Conservation (phyloP, 2,113 vertebrate genomes). For the Plotosus lineatus region DNA sequence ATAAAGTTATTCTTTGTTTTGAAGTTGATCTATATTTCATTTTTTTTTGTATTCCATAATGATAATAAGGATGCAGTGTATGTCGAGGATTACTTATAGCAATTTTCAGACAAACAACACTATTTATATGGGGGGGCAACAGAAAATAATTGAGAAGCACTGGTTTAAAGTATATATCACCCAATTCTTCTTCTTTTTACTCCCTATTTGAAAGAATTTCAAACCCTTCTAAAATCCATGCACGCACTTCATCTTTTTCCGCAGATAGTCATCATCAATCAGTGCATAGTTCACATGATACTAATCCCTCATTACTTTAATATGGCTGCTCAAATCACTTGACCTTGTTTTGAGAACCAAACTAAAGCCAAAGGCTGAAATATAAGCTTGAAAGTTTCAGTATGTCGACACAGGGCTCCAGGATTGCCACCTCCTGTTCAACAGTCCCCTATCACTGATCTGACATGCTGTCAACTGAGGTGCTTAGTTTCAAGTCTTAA, state of each 20-base stretch:
- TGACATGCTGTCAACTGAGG: constrained; percentile 31
- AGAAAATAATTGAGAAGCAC: too few species aligned
- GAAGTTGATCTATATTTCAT: too few species aligned
- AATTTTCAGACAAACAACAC: too few species aligned
- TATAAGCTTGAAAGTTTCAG: constrained; percentile 12
- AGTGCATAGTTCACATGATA: not conserved
- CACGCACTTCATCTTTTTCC: not conserved
- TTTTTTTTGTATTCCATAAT: too few species aligned
- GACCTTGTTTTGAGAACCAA: not conserved
- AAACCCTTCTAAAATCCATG: not conserved
- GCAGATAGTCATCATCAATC: not conserved
- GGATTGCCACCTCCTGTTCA: constrained; percentile 27
- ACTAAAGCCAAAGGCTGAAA: constrained; percentile 10
- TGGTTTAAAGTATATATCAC: too few species aligned
- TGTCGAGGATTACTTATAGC: too few species aligned
- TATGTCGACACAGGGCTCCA: not conserved
- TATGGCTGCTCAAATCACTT: constrained; percentile 15
- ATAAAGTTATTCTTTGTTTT: too few species aligned
- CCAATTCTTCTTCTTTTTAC: too few species aligned
- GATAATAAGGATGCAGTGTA: too few species aligned
- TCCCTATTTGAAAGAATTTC: not conserved
- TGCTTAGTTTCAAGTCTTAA: constrained; percentile 49
- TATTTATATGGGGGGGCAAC: too few species aligned
- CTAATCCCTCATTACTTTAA: not conserved
- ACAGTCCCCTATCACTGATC: constrained; percentile 41